Conservation (phyloP, 2,888 invertebrate species). For the Pyrgus malvae region DNA sequence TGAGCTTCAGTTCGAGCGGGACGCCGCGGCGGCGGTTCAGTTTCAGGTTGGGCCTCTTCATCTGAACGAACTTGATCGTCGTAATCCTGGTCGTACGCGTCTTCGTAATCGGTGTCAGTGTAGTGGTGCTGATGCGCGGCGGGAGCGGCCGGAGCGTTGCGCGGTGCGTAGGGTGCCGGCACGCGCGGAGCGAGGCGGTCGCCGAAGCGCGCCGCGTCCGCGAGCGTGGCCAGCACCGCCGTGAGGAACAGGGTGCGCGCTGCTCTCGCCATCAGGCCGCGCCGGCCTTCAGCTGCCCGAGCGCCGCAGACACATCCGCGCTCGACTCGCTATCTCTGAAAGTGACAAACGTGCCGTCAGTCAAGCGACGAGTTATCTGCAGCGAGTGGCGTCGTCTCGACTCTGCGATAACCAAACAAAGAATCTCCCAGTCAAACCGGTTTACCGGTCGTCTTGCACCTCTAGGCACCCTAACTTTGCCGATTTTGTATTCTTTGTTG, state of each 20-base stretch:
- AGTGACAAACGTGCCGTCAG: slow-evolving; percentile 49
- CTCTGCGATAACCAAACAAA: slow-evolving; percentile 63
- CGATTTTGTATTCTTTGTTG: slow-evolving; percentile 65
- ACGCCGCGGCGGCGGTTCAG: slow-evolving; percentile 56
- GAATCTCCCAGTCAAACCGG: slow-evolving; percentile 67
- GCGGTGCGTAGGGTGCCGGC: slow-evolving; percentile 65
- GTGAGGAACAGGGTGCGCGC: slow-evolving; percentile 60
- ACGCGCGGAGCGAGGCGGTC: slow-evolving; percentile 70
- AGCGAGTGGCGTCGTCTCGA: slow-evolving; percentile 50
- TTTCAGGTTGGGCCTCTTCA: slow-evolving; percentile 48
- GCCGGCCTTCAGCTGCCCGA: slow-evolving; percentile 64
- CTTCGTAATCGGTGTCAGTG: slow-evolving; percentile 59
- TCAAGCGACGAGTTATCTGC: slow-evolving; percentile 44
- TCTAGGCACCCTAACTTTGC: slow-evolving; percentile 68
- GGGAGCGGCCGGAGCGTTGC: slow-evolving; percentile 55
- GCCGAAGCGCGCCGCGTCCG: slow-evolving; percentile 61
- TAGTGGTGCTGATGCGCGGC: slow-evolving; percentile 44
- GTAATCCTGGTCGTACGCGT: slow-evolving; percentile 60
- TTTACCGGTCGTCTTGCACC: slow-evolving; percentile 60
- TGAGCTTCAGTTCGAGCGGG: slow-evolving; percentile 72
- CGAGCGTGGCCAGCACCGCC: slow-evolving; percentile 58
- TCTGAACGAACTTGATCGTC: slow-evolving; percentile 51
- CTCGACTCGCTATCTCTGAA: slow-evolving; percentile 56
- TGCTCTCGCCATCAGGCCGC: slow-evolving; percentile 67
- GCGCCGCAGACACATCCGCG: slow-evolving; percentile 60